These are phyloP conservation scores for Oenanthe melanoleuca DNA, from an alignment of 2,113 vertebrate genomes.

Conservation along the genomic window DNA sequence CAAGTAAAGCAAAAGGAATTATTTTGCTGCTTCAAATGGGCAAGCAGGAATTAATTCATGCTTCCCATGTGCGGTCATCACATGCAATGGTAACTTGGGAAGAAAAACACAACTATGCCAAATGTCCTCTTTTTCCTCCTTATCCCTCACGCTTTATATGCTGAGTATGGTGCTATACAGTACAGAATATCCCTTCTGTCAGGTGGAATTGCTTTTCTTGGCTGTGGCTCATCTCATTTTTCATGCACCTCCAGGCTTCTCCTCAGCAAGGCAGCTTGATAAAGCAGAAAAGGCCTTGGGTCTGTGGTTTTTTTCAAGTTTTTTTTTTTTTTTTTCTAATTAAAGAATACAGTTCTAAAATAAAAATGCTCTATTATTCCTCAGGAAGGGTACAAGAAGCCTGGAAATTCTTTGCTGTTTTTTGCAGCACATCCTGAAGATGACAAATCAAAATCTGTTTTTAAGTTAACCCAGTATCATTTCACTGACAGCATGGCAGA, in stretches of 20 bases:
- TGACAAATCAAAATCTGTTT: not conserved
- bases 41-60: not conserved
- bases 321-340: not conserved
- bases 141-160: not conserved
- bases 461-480: not conserved
- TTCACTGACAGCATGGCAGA: not conserved
- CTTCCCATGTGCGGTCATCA: not conserved
- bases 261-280: fast-evolving
- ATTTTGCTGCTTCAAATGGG: not conserved
- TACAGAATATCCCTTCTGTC: not conserved
- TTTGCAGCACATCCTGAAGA: not conserved
- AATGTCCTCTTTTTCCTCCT: not conserved
- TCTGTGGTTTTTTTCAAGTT: too few relatives aligned
- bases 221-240: not conserved
- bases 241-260: not conserved
- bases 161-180: not conserved
- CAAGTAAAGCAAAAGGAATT: not conserved
- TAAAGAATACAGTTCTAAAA: not conserved
- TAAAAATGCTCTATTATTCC: not conserved
- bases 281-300: not conserved
- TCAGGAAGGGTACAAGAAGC: not conserved
- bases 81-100: not conserved
- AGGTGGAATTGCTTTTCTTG: not conserved
- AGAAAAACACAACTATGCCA: fast-evolving
- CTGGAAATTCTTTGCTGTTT: not conserved